Evolutionary conservation across 2,888 invertebrate genomes (phyloP), one percentile per base, ranked within the genome.

Genomic region (Heteromyza rotundicornis): DNA sequence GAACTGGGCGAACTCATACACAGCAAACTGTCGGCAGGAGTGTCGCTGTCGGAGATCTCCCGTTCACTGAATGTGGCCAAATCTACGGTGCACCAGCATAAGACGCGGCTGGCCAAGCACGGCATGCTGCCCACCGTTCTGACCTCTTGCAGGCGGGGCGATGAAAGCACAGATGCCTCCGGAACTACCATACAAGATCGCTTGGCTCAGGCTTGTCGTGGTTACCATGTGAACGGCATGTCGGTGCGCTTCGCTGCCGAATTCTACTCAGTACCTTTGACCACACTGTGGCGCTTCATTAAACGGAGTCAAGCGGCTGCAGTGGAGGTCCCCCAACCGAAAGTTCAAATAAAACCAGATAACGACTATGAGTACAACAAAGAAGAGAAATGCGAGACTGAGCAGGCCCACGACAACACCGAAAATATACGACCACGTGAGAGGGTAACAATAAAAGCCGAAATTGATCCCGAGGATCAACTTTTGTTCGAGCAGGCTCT

Each of bases 161-260:
- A 47, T 24, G 47, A 22, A 16, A 53, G 56, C 20, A 54, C 64
- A 57, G 53, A 58, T 22, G 27, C 24, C 1, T 57, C 61, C 24
- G 44, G 50, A 35, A 17, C 27, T 23, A 66, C 56, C 1, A 54
- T 64, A 16, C 62, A 67, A 12, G 47, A 70, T 2, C 68, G 71
- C n/a, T 52, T 70, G 16, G 58, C 54, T 49, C 63, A 67, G 35
- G 71, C 71, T 2, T 68, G 63, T 63, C 70, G 69, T 19, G 70
- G 63, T 1, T 60, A 62, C 20, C 61, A 63, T 1, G 66, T 70
- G 0, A 69, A 71, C 54, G 70, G 70, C 12, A 68, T 71, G 70
- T 70, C 71, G 1, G 66, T 70, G 17, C 66, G 71, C 23, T 67
- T 69, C 22, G 70, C 71, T 5, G 68, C 71, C 5, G 59, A 65